Evolutionary conservation across 2,888 invertebrate genomes (phyloP).

Genomic region (Trichopria drosophilae): DNA sequence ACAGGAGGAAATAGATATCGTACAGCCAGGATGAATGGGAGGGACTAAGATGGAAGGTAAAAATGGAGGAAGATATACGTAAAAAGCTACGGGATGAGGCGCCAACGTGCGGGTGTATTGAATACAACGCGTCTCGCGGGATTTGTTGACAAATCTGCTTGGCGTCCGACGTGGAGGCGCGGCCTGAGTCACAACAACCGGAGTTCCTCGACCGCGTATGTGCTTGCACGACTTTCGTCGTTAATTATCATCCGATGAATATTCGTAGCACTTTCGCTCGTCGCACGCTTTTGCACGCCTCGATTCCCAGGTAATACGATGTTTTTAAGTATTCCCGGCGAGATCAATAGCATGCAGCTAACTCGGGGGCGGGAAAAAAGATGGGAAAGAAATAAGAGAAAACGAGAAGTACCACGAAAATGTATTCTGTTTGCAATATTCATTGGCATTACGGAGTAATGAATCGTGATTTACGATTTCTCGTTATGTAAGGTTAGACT

Average conservation of each 20-base stretch:
- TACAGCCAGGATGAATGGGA: too few relatives aligned
- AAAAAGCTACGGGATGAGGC: neutral
- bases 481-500: too few relatives aligned
- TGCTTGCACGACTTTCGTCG: conserved; percentile 27
- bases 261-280: conserved; percentile 12
- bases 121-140: neutral
- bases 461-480: too few relatives aligned
- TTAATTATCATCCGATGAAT: conserved; percentile 34
- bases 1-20: neutral
- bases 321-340: conserved; percentile 16
- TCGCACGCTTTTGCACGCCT: conserved; percentile 8
- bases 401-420: too few relatives aligned
- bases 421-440: too few relatives aligned
- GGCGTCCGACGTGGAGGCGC: neutral
- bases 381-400: too few relatives aligned
- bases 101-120: neutral
- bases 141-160: conserved; percentile 1
- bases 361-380: too few relatives aligned
- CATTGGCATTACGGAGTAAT: too few relatives aligned
- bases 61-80: neutral
- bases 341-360: too few relatives aligned
- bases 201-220: conserved; percentile 23
- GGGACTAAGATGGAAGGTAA: neutral
- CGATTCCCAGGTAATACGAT: conserved; percentile 10
- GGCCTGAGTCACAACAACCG: conserved; percentile 9